Percentiles rank a stretch among this genome's conserved stretches.
Evolutionary conservation across 2,113 vertebrate species (phyloP).

Genomic region (Oplegnathus fasciatus): DNA sequence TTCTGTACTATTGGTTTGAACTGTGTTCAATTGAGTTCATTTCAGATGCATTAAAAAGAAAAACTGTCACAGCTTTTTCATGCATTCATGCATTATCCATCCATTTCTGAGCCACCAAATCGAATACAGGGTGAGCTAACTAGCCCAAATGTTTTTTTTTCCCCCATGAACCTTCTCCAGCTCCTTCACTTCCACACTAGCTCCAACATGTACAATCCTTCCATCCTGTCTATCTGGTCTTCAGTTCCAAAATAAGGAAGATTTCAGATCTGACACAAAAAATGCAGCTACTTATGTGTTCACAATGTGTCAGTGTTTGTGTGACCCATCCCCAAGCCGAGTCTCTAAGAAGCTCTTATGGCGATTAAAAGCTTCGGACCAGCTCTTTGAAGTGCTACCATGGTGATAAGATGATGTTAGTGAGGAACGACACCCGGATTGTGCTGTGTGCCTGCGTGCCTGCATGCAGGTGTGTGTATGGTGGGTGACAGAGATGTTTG

Average conservation of each 20-base stretch:
- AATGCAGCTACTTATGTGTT: background rate
- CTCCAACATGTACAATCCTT: background rate
- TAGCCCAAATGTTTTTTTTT: background rate
- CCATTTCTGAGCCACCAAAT: background rate
- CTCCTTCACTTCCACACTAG: background rate
- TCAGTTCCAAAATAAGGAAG: background rate
- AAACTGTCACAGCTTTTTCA: too few species aligned
- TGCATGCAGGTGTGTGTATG: background rate
- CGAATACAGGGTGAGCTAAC: background rate
- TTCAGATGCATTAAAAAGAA: background rate
- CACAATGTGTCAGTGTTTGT: background rate
- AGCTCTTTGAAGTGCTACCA: constrained; percentile 57
- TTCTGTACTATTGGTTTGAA: background rate
- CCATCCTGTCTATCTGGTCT: background rate
- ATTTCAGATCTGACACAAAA: background rate
- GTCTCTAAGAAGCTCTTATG: constrained; percentile 27
- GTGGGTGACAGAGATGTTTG: background rate
- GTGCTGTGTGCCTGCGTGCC: background rate
- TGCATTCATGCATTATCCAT: background rate
- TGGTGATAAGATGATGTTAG: constrained; percentile 49
- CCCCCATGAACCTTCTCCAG: background rate
- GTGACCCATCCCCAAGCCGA: background rate
- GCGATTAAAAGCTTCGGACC: constrained; percentile 22
- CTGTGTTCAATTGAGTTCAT: background rate
- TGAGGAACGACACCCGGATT: constrained; percentile 8